Percentiles rank a stretch among this genome's conserved stretches.
Conservation (phyloP, 2,797 vertebrate species). For the Craterocephalus amniculus region DNA sequence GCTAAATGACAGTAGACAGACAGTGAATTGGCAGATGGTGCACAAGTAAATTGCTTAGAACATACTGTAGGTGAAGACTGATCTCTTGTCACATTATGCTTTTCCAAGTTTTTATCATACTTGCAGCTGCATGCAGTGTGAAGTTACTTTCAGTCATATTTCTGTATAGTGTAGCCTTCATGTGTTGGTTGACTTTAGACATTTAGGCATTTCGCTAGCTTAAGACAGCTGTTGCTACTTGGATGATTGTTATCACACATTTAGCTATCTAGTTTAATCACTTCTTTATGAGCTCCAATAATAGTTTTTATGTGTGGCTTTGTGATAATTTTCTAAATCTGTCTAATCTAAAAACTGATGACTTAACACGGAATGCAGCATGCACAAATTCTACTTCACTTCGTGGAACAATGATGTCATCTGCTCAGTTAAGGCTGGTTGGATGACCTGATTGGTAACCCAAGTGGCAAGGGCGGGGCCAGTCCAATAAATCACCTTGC, state of each 20-base stretch:
- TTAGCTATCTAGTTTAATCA: slow-evolving; percentile 8
- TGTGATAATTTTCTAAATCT: slow-evolving; percentile 6
- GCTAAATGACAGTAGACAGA: slow-evolving; percentile 18
- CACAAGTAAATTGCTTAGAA: slow-evolving; percentile 18
- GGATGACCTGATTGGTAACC: slow-evolving; percentile 74
- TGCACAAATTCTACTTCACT: slow-evolving; percentile 25
- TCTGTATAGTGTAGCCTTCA: background rate
- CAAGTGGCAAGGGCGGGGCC: slow-evolving; percentile 55
- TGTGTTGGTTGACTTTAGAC: slow-evolving; percentile 5
- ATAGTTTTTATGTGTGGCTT: background rate
- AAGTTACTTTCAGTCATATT: background rate
- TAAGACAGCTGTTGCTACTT: slow-evolving; percentile 7
- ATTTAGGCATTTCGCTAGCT: slow-evolving; percentile 4
- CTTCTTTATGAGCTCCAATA: slow-evolving; percentile 4
- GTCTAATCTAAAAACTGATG: slow-evolving; percentile 19
- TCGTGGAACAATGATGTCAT: slow-evolving; percentile 62
- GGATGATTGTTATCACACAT: slow-evolving; percentile 10
- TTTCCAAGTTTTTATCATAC: slow-evolving; percentile 7
- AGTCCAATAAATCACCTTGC: slow-evolving; percentile 71
- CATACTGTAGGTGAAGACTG: slow-evolving; percentile 16
- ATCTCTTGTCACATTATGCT: slow-evolving; percentile 16
- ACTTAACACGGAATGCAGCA: slow-evolving; percentile 19
- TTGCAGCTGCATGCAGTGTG: background rate
- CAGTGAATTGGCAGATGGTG: slow-evolving; percentile 22
- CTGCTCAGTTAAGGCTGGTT: slow-evolving; percentile 51